Base-by-base conservation (phyloP, 2,113 vertebrate genomes). In the Sceloporus tristichus region DNA sequence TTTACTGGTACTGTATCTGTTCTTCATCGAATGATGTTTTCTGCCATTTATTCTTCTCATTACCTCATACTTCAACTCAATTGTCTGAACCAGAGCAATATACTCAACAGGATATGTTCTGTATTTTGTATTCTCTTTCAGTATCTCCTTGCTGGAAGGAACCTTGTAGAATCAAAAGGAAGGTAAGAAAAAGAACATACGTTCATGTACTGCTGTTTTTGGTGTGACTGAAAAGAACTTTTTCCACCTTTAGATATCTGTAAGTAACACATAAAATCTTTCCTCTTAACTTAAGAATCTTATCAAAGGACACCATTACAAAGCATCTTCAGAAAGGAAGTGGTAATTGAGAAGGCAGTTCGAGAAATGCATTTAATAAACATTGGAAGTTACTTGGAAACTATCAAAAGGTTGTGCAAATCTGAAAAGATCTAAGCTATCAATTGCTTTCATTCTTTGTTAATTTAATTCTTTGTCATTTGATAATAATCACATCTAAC, bases 401-500 rank as follows among this genome's bases (percentile, higher is more conserved):
- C 11, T 75, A 13, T 89, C 85, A 85, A 86, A 79, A 13, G 2
- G 54, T 38, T 75, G 11, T 78, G 78, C 78, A 23, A 40, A 18
- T 86, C 56, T 68, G 27, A 79, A 88, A 65, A 90, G 11, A 29
- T 83, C 2, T 9, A 0, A 2, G 54, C 7, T 82, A 77, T 11
- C 62, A 73, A 3, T 38, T 62, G 59, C 0, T 0, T 89, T 87
- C 21, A 16, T 89, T 89, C 25, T 54, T 86, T 91, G 68, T 80
- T 88, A 71, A 9, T 38, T 16, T 9, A 27, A 29, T 27, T 71
- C 27, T 21, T 8, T 84, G 89, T 77, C 68, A 54, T 79, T 87
- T 84, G 71, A 80, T 92, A 21, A 65, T 92, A 14, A 76, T 91
- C n/a, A 38, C 53, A 77, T 84, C 76, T 56, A 84, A 66, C 38